phyloP scores from a whole-genome alignment of 2,888 invertebrate genomes.

The Iphiclides podalirius region DNA sequence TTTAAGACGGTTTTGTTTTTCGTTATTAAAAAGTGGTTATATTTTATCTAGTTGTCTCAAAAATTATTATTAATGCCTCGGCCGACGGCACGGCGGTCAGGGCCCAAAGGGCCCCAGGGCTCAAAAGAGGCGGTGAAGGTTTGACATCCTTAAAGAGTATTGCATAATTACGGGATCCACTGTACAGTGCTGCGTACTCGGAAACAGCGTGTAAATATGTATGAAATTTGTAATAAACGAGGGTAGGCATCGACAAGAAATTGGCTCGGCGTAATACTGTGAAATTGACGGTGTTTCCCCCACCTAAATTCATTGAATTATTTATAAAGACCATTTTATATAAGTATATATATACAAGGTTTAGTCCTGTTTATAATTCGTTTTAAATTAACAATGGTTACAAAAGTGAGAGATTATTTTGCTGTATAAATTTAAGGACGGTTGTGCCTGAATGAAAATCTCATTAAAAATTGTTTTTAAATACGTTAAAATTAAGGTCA shows the following conservation, averaged over 20 bases:
- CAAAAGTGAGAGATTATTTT: too few relatives aligned
- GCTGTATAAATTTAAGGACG: too few relatives aligned
- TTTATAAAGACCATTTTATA: background rate
- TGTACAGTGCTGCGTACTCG: conserved; percentile 16
- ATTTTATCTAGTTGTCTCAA: too few relatives aligned
- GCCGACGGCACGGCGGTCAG: conserved; percentile 20
- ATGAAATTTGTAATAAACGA: conserved; percentile 16
- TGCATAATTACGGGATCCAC: conserved; percentile 26
- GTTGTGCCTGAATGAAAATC: too few relatives aligned
- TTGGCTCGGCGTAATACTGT: background rate
- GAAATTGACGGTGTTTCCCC: background rate
- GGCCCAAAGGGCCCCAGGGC: background rate
- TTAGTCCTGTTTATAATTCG: background rate
- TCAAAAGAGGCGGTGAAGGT: conserved; percentile 21
- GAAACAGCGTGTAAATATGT: conserved; percentile 18
- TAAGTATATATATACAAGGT: background rate
- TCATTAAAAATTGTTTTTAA: too few relatives aligned
- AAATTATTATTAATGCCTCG: too few relatives aligned
- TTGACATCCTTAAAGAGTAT: conserved; percentile 27
- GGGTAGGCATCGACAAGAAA: conserved; percentile 1
- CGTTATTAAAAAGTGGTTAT: too few relatives aligned
- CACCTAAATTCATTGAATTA: conserved; percentile 3
- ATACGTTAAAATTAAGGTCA: too few relatives aligned
- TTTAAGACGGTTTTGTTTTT: too few relatives aligned
- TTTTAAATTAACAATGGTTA: too few relatives aligned